A percentile compares a stretch with the other conserved stretches of the same genome.
phyloP scores from a whole-genome alignment of 2,797 vertebrate species.

The Sciaenops ocellatus region DNA sequence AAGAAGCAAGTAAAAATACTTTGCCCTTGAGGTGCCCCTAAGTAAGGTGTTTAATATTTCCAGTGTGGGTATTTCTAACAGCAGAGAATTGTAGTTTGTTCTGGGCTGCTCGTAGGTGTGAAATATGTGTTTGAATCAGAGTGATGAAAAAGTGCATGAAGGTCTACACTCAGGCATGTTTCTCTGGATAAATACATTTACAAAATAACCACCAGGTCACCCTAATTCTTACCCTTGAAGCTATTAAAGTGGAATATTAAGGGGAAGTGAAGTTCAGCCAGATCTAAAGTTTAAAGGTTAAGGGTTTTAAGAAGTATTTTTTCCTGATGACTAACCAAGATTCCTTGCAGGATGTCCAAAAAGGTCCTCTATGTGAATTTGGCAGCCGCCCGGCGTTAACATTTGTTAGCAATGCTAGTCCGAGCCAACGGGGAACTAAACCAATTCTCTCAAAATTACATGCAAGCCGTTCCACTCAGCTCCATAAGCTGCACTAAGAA shows the following conservation, averaged over 20 bases:
- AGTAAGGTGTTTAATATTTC: conserved; percentile 61
- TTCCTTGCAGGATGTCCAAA: conserved; percentile 52
- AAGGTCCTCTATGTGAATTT: conserved; percentile 50
- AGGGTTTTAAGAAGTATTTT: conserved; percentile 48
- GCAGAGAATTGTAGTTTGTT: conserved; percentile 19
- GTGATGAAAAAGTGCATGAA: conserved; percentile 16
- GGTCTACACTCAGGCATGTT: neutral
- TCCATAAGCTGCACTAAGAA: conserved; percentile 43
- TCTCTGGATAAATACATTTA: conserved; percentile 26
- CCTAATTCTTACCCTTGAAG: neutral
- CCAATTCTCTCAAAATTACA: conserved; percentile 60
- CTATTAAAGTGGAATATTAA: conserved; percentile 41
- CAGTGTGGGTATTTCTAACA: conserved; percentile 25
- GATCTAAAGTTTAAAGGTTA: conserved; percentile 54
- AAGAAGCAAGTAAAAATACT: conserved; percentile 13
- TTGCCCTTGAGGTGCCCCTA: conserved; percentile 27
- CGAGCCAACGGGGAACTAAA: conserved; percentile 62
- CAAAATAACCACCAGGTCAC: conserved; percentile 12
- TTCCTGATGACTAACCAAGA: conserved; percentile 46
- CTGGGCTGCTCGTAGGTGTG: conserved; percentile 45
- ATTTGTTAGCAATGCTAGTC: conserved; percentile 63
- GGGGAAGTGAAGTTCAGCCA: conserved; percentile 35
- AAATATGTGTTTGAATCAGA: conserved; percentile 45
- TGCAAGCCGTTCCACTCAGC: conserved; percentile 54
- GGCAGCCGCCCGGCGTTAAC: conserved; percentile 51